Percentiles rank a stretch among this genome's conserved stretches.
Conservation (phyloP, 2,797 vertebrate genomes). For the Garrulus glandarius region DNA sequence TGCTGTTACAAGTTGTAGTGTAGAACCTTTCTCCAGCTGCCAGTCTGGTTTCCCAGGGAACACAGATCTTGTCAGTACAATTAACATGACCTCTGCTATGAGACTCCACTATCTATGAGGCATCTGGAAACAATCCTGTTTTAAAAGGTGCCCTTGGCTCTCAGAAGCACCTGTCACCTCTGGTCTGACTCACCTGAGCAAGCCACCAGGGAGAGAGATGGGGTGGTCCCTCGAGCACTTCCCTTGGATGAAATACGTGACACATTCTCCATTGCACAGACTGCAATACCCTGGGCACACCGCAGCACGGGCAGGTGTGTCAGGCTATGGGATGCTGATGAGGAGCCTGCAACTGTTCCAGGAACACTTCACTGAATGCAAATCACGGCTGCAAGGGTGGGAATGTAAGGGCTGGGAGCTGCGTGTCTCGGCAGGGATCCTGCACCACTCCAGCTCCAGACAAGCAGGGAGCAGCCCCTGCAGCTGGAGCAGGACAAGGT, state of each 20-base stretch:
- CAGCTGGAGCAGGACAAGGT: not conserved
- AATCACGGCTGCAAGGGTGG: not conserved
- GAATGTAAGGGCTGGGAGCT: not conserved
- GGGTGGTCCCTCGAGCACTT: not conserved
- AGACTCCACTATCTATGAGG: not conserved
- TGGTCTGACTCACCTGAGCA: not conserved
- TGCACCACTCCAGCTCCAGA: not conserved
- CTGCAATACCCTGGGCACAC: rapidly evolving
- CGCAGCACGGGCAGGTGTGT: rapidly evolving
- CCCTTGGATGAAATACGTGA: rapidly evolving
- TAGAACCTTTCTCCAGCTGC: not conserved
- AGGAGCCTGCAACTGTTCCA: not conserved
- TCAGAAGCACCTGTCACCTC: not conserved
- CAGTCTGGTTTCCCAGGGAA: not conserved
- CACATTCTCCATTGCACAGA: rapidly evolving
- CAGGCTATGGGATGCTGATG: rapidly evolving
- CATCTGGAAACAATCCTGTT: not conserved
- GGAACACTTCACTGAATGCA: not conserved
- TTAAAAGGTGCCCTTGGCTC: not conserved
- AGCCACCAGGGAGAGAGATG: not conserved
- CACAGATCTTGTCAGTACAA: not conserved
- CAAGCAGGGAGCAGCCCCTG: not conserved
- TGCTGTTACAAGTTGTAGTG: not conserved
- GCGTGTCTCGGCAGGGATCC: rapidly evolving
- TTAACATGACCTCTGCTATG: not conserved